Conservation (phyloP, 2,888 invertebrate genomes). For the Drosophila engyochracea region DNA sequence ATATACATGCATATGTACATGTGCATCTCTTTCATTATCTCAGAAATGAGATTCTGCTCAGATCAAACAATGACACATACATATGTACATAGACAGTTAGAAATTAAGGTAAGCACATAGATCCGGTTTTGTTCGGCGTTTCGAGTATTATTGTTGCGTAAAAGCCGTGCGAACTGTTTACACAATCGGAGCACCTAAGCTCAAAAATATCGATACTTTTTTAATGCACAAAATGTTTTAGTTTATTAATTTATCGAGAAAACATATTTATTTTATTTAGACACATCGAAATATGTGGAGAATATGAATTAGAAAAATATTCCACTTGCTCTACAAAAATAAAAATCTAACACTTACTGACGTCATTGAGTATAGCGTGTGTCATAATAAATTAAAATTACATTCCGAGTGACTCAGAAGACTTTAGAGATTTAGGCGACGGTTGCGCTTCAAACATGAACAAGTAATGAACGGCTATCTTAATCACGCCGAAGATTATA, state of each 20-base stretch:
- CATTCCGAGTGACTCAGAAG: not conserved
- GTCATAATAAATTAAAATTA: not conserved
- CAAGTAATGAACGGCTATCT: not conserved
- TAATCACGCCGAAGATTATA: not conserved
- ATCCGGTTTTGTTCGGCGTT: not conserved
- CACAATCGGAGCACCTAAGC: not conserved
- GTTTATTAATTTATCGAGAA: not conserved
- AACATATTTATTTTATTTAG: not conserved
- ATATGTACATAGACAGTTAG: conserved; percentile 5
- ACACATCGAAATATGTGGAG: not conserved
- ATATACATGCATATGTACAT: not conserved
- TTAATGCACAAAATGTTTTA: not conserved
- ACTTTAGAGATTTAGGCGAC: not conserved
- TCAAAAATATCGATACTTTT: not conserved
- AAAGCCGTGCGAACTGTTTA: not conserved
- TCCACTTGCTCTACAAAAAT: not conserved
- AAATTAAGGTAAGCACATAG: not conserved
- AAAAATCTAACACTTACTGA: not conserved
- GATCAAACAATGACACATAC: conserved; percentile 8
- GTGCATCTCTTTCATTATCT: not conserved
- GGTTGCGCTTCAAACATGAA: not conserved
- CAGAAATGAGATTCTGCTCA: not conserved
- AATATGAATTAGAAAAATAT: not conserved
- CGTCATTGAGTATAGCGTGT: not conserved
- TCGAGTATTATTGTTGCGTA: not conserved